Evolutionary conservation across 2,113 vertebrate genomes (phyloP), one percentile per base, ranked within the genome.

Genomic region (Hydrochoerus hydrochaeris): DNA sequence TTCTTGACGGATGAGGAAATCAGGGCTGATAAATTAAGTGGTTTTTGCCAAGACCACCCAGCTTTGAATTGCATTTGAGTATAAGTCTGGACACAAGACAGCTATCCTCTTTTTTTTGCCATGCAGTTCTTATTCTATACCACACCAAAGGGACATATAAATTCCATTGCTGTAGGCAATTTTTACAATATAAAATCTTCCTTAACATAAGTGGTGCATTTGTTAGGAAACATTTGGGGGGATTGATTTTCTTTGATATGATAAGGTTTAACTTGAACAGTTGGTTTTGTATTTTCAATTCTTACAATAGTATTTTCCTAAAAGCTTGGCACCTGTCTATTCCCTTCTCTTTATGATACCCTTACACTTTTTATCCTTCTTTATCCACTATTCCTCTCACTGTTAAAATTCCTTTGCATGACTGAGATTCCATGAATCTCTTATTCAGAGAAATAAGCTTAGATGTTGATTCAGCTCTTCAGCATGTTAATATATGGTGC

Each of bases 391-490:
- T 98, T 97, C 3, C 7, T 32, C 14, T 98, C 91, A 93, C 97
- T 97, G 97, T 98, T 98, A 97, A 92, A 95, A 96, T 84, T 75
- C 32, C 71, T 88, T 85, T 49, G 54, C 41, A 22, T 92, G 75
- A 62, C 52, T 84, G 67, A 94, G 75, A 95, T 97, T 95, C 97
- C 95, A 96, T 95, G 98, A 98, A 98, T 97, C 98, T 98, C 96
- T 98, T 98, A 88, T 98, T 97, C 71, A 96, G 98, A 98, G 96
- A 97, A 98, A 98, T 85, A 96, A 95, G 95, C 95, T 97, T 96
- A 95, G 97, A 98, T 99, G 98, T 98, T 98, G 98, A 98, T 98
- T 98, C 98, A 98, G 98, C 98, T 98, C 63, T 98, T 98, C 97
- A 88, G 90, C 97, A 97, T 97, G 98, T 96, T 98, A 98, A 98